phyloP scores from a whole-genome alignment of 2,888 invertebrate genomes.

The Dendrolimus houi region DNA sequence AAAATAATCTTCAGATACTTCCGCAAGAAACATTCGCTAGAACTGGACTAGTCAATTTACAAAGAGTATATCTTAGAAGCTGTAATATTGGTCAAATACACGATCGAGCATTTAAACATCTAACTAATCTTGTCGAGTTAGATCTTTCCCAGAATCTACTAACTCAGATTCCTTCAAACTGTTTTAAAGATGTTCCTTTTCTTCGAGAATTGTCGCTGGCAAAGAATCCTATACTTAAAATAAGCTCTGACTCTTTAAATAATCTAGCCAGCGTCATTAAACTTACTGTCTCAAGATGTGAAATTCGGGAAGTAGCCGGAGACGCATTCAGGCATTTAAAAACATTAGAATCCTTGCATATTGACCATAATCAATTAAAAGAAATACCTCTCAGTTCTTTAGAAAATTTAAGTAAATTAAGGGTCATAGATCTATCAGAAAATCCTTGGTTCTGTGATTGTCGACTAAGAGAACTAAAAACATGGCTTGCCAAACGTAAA shows the following conservation, averaged over 20 bases:
- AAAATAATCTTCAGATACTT: conserved; percentile 89
- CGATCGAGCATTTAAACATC: conserved; percentile 87
- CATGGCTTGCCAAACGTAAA: conserved; percentile 87
- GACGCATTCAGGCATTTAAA: conserved; percentile 84
- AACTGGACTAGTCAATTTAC: conserved; percentile 89
- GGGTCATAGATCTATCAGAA: conserved; percentile 88
- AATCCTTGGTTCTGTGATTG: conserved; percentile 95
- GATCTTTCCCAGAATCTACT: conserved; percentile 91
- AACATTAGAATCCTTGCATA: conserved; percentile 84
- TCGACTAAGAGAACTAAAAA: conserved; percentile 85
- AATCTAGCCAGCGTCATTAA: conserved; percentile 86
- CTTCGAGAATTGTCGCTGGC: conserved; percentile 88
- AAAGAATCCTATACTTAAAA: conserved; percentile 88
- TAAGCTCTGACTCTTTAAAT: conserved; percentile 84
- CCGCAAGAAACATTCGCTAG: conserved; percentile 88
- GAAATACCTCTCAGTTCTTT: conserved; percentile 84
- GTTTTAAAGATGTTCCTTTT: conserved; percentile 87
- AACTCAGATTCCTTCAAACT: conserved; percentile 86
- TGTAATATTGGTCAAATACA: conserved; percentile 93
- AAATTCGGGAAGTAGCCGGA: conserved; percentile 85
- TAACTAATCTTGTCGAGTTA: conserved; percentile 92
- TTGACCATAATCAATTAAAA: conserved; percentile 87
- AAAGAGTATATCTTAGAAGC: conserved; percentile 88
- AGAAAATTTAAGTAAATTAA: conserved; percentile 83
- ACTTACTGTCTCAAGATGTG: conserved; percentile 89